Evolutionary conservation across 2,113 vertebrate genomes (phyloP).

Genomic region (Triplophysa siluroides): DNA sequence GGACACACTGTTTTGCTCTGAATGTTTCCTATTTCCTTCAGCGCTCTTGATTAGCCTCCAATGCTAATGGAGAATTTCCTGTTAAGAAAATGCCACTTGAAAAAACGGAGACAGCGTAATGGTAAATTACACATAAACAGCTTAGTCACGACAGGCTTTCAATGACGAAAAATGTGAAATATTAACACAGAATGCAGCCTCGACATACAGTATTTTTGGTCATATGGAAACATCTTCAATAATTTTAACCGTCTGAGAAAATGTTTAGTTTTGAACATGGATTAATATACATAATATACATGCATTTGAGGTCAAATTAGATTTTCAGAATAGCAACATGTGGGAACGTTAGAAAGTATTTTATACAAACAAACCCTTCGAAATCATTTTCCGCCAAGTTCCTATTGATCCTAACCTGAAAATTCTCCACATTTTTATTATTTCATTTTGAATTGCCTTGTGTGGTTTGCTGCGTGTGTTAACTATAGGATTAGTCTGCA

Average conservation of each 20-base stretch:
- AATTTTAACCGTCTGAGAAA: constrained; percentile 9
- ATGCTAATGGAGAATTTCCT: constrained; percentile 74
- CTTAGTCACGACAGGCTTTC: constrained; percentile 55
- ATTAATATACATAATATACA: constrained; percentile 15
- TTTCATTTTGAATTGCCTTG: constrained; percentile 22
- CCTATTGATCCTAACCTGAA: constrained; percentile 13
- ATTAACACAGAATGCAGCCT: background rate
- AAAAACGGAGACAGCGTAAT: constrained; percentile 59
- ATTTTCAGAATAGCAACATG: constrained; percentile 16
- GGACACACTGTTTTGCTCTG: constrained; percentile 56
- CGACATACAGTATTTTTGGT: constrained; percentile 33
- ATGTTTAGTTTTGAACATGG: constrained; percentile 30
- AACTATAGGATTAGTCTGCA: background rate
- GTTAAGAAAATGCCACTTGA: constrained; percentile 57
- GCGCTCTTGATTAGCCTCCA: constrained; percentile 63
- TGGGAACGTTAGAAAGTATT: constrained; percentile 18
- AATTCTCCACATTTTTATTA: constrained; percentile 20
- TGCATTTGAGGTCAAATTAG: background rate
- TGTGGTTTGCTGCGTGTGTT: background rate
- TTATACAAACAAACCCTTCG: constrained; percentile 37
- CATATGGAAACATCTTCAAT: constrained; percentile 44
- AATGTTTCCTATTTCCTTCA: constrained; percentile 59
- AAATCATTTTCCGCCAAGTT: constrained; percentile 7
- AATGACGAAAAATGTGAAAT: constrained; percentile 11
- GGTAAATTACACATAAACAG: constrained; percentile 61